phyloP scores from a whole-genome alignment of 1,140 invertebrate genomes.

The Brachionus koreanus region DNA sequence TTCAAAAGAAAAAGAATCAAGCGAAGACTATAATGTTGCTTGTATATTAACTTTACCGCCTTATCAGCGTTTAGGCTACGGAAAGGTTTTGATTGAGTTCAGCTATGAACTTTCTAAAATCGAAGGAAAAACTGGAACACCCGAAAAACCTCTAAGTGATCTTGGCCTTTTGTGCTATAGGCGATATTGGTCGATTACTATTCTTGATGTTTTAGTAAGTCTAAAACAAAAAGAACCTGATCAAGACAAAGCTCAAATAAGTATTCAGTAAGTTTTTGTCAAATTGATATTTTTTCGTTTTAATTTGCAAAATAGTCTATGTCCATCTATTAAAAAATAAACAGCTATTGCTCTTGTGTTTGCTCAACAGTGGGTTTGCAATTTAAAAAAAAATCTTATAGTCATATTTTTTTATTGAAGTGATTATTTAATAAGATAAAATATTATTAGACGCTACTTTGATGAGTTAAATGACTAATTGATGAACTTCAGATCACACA shows the following conservation, averaged over 20 bases:
- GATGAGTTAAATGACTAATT: no score
- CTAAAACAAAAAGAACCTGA: constrained; percentile 74
- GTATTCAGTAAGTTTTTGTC: constrained; percentile 77
- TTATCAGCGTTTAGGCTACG: constrained; percentile 96
- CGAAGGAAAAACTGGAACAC: constrained; percentile 96
- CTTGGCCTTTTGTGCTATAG: constrained; percentile 93
- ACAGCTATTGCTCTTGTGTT: no score
- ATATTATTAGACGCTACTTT: no score
- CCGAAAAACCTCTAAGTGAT: constrained; percentile 95
- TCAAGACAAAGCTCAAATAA: constrained; percentile 81
- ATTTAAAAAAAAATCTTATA: no score
- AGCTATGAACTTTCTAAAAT: constrained; percentile 91
- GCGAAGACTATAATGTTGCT: constrained; percentile 98
- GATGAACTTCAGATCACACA: no score
- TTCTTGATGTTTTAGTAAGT: constrained; percentile 79
- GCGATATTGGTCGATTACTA: constrained; percentile 90
- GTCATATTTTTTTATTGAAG: no score
- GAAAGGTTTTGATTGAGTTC: constrained; percentile 97
- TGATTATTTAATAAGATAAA: no score
- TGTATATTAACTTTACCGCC: constrained; percentile 97
- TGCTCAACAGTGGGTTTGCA: no score
- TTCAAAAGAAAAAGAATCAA: constrained; percentile 98
- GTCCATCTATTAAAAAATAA: no score
- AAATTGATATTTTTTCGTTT: no score
- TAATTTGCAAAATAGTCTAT: no score